Conservation (phyloP, 1,140 invertebrate species). For the Dendrolimus punctatus region DNA sequence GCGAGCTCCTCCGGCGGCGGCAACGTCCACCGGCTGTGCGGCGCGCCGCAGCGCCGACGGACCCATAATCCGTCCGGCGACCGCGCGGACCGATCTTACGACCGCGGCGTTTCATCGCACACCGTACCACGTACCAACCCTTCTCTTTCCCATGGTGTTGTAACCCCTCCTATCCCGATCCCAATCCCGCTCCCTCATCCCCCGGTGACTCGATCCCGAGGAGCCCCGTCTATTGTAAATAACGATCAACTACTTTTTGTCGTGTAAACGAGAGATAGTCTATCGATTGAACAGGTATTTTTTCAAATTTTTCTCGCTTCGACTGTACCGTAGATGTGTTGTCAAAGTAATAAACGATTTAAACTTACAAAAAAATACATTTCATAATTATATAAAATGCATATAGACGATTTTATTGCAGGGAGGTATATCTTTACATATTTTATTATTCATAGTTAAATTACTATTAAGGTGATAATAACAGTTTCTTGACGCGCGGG, state of each 20-base stretch:
- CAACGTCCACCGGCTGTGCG: constrained; percentile 17
- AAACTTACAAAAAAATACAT: constrained; percentile 66
- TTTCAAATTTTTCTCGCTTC: constrained; percentile 71
- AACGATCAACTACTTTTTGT: constrained; percentile 67
- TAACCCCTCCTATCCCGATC: constrained; percentile 17
- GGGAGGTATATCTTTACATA: constrained; percentile 64
- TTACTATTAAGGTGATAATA: constrained; percentile 50
- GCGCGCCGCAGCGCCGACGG: constrained; percentile 32
- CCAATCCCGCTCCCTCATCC: constrained; percentile 21
- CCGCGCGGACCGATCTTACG: constrained; percentile 45
- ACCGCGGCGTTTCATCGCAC: constrained; percentile 44
- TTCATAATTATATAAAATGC: constrained; percentile 60
- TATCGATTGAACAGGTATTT: constrained; percentile 69
- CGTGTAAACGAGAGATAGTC: constrained; percentile 69
- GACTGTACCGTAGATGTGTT: constrained; percentile 71
- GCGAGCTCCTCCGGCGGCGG: constrained; percentile 13
- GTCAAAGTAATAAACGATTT: constrained; percentile 63
- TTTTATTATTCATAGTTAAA: constrained; percentile 67
- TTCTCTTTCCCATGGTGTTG: constrained; percentile 5
- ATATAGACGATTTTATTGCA: constrained; percentile 64
- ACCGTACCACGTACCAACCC: constrained; percentile 13
- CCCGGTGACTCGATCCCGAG: constrained; percentile 18
- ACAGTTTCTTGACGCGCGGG: constrained; percentile 39
- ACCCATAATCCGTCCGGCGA: constrained; percentile 35
- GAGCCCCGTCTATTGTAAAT: constrained; percentile 64